A percentile compares a stretch with the other conserved stretches of the same genome.
phyloP scores from a whole-genome alignment of 2,113 vertebrate genomes.

The Atrichornis clamosus region DNA sequence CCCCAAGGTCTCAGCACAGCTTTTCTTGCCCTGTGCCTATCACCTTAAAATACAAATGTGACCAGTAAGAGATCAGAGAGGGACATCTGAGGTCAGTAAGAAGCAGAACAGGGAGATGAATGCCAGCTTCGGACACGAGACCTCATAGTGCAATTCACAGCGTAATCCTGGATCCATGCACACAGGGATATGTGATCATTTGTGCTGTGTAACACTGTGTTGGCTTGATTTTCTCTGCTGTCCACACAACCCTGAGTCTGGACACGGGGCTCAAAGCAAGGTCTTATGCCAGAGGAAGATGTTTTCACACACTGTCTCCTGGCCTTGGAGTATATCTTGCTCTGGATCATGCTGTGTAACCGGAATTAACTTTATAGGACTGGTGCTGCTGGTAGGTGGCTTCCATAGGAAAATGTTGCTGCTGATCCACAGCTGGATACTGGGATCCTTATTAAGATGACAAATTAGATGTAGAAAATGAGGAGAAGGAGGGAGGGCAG shows the following conservation, averaged over 20 bases:
- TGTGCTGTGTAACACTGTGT: rapidly evolving
- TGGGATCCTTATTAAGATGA: not conserved
- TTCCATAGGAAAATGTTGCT: not conserved
- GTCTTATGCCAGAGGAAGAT: not conserved
- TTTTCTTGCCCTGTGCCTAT: not conserved
- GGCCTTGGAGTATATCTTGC: rapidly evolving
- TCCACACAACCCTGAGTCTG: not conserved
- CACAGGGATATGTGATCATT: not conserved
- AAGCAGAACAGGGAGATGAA: not conserved
- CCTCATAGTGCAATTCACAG: not conserved
- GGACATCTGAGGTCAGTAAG: not conserved
- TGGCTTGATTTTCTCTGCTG: not conserved
- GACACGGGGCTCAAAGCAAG: not conserved
- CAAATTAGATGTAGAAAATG: not conserved
- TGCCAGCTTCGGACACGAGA: not conserved
- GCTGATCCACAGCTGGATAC: not conserved
- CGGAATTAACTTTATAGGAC: not conserved
- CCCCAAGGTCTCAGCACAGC: not conserved
- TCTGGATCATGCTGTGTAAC: not conserved
- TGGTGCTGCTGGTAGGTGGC: not conserved
- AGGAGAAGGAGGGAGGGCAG: not conserved
- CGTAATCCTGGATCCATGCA: not conserved
- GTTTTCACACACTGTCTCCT: not conserved
- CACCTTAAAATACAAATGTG: not conserved
- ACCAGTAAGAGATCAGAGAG: not conserved